These are phyloP conservation scores for Olivierus martensii DNA, from an alignment of 1,140 invertebrate genomes.

Conservation along the genomic window DNA sequence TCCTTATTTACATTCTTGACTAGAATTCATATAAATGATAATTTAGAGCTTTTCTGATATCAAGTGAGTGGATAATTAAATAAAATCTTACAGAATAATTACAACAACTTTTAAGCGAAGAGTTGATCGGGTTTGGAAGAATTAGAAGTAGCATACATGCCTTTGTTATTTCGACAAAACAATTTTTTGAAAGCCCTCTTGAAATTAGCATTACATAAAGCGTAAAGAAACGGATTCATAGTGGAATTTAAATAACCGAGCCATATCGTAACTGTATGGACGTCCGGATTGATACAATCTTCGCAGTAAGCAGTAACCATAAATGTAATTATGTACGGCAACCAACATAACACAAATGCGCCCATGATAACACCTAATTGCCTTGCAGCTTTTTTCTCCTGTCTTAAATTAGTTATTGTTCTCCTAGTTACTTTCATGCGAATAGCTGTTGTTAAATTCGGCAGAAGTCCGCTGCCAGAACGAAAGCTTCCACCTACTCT, in stretches of 20 bases:
- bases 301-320: constrained; percentile 46
- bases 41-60: too few species aligned
- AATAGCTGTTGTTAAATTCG: neutral
- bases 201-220: constrained; percentile 42
- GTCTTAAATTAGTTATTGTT: constrained; percentile 28
- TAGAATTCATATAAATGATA: too few species aligned
- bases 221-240: constrained; percentile 42
- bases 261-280: constrained; percentile 39
- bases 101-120: too few species aligned
- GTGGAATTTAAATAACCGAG: constrained; percentile 43
- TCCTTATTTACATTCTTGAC: too few species aligned
- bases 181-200: constrained; percentile 36
- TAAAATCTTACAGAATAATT: too few species aligned
- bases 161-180: neutral
- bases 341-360: constrained; percentile 47
- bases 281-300: constrained; percentile 30
- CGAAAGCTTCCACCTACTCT: neutral
- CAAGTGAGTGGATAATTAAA: too few species aligned
- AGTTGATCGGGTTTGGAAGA: too few species aligned
- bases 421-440: neutral
- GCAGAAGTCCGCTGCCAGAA: neutral
- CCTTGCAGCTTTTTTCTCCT: constrained; percentile 47
- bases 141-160: too few species aligned
- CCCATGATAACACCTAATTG: constrained; percentile 50
- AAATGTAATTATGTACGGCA: constrained; percentile 48